A percentile compares a stretch with the other conserved stretches of the same genome.
These are phyloP conservation scores for Ceriagrion tenellum DNA, from an alignment of 2,888 invertebrate species.

Conservation along the genomic window DNA sequence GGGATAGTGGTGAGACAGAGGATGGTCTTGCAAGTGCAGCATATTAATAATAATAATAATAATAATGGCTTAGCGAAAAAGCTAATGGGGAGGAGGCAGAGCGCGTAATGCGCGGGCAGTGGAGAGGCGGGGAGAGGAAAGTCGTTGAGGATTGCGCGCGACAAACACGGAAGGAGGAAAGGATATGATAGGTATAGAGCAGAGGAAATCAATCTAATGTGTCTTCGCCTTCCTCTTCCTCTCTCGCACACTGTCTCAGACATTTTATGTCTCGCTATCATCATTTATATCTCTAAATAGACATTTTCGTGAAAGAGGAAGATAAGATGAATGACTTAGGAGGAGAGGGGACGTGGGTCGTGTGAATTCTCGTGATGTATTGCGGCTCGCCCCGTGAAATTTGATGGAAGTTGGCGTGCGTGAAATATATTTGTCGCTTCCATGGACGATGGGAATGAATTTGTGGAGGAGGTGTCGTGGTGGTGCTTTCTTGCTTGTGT, in stretches of 20 bases:
- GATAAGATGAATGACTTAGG: not conserved
- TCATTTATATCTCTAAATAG: slow-evolving; percentile 32
- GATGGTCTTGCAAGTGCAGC: not conserved
- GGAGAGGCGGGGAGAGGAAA: not conserved
- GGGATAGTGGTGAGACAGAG: not conserved
- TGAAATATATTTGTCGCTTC: not conserved
- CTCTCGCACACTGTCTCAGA: not conserved
- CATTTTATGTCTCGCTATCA: slow-evolving; percentile 10
- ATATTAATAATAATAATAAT: too few species aligned
- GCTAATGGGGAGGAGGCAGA: not conserved
- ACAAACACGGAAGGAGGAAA: not conserved
- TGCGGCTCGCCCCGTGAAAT: not conserved
- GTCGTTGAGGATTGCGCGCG: not conserved
- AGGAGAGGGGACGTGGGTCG: not conserved
- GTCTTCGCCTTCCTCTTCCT: not conserved
- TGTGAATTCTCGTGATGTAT: not conserved
- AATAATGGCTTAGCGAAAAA: not conserved
- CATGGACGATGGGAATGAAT: not conserved
- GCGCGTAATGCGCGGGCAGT: not conserved
- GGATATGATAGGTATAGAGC: not conserved
- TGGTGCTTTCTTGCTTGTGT: too few species aligned
- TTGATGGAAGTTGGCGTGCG: not conserved
- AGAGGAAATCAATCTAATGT: not conserved
- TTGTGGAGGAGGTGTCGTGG: not conserved
- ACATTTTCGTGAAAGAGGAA: slow-evolving; percentile 17